Evolutionary conservation across 2,888 invertebrate species (phyloP).

Genomic region (Sisyra terminalis): DNA sequence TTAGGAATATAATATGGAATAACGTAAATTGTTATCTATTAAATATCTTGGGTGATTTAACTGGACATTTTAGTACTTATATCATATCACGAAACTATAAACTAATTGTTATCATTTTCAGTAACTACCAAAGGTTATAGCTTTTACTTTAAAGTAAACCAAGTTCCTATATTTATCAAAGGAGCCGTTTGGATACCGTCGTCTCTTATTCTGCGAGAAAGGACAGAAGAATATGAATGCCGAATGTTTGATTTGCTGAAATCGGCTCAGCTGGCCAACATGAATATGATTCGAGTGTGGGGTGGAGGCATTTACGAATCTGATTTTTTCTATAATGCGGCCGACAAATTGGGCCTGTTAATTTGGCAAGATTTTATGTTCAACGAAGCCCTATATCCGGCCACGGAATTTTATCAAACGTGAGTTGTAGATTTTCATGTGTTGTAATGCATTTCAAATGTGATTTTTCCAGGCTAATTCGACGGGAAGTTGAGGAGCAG

Average conservation of each 20-base stretch:
- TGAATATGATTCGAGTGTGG: constrained; percentile 83
- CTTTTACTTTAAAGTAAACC: constrained; percentile 75
- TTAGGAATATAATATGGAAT: no score
- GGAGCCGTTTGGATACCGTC: constrained; percentile 83
- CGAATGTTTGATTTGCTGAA: constrained; percentile 32
- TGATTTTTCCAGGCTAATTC: constrained; percentile 33
- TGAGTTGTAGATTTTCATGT: constrained; percentile 14
- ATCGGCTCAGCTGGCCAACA: constrained; percentile 52
- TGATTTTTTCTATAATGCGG: constrained; percentile 63
- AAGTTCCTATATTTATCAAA: constrained; percentile 66
- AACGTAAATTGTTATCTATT: no score
- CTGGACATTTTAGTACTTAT: no score
- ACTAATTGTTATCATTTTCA: no score
- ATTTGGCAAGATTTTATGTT: constrained; percentile 94
- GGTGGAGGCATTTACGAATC: constrained; percentile 84
- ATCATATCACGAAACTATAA: no score
- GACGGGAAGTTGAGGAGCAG: constrained; percentile 55
- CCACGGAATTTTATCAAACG: constrained; percentile 42
- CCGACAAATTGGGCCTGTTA: constrained; percentile 69
- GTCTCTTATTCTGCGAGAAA: constrained; percentile 55
- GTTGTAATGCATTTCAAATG: constrained; percentile 11
- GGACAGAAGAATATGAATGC: constrained; percentile 36
- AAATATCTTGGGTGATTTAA: no score
- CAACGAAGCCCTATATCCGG: constrained; percentile 80
- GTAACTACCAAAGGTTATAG: constrained; percentile 33